Evolutionary conservation across 2,113 vertebrate genomes (phyloP).

Genomic region (Neolamprologus ventralis): DNA sequence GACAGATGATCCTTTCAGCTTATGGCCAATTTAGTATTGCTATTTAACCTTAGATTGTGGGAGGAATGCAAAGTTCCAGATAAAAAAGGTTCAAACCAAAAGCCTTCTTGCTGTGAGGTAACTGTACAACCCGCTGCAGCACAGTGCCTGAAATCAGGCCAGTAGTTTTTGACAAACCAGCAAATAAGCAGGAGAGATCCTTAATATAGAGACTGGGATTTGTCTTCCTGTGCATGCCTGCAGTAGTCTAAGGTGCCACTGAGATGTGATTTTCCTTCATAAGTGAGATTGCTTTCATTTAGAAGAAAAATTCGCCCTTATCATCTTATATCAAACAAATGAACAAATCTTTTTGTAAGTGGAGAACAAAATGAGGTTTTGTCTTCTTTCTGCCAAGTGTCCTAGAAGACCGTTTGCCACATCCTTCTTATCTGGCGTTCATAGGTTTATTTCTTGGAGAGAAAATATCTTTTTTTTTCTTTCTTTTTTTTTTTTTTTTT

Average conservation of each 20-base stretch:
- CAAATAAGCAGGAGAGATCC: not conserved
- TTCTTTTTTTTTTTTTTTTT: not conserved
- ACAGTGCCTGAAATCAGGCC: not conserved
- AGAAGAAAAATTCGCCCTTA: not conserved
- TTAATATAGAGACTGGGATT: not conserved
- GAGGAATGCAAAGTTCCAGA: not conserved
- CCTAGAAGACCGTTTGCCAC: conserved; percentile 21
- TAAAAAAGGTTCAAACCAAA: not conserved
- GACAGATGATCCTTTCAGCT: not conserved
- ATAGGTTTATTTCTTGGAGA: not conserved
- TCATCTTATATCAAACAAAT: not conserved
- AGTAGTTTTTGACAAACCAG: not conserved
- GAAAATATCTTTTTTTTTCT: not conserved
- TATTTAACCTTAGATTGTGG: not conserved
- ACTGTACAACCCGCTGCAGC: not conserved
- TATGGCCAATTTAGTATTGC: not conserved
- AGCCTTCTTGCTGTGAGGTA: not conserved
- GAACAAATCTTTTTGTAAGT: not conserved
- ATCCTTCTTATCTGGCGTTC: conserved; percentile 16
- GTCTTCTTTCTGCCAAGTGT: not conserved
- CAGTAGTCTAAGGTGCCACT: not conserved
- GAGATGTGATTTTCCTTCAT: not conserved
- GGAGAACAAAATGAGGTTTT: conserved; percentile 4
- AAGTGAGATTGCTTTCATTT: not conserved
- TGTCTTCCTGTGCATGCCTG: not conserved